Evolutionary conservation across 2,113 vertebrate species (phyloP).

Genomic region (Empidonax traillii): DNA sequence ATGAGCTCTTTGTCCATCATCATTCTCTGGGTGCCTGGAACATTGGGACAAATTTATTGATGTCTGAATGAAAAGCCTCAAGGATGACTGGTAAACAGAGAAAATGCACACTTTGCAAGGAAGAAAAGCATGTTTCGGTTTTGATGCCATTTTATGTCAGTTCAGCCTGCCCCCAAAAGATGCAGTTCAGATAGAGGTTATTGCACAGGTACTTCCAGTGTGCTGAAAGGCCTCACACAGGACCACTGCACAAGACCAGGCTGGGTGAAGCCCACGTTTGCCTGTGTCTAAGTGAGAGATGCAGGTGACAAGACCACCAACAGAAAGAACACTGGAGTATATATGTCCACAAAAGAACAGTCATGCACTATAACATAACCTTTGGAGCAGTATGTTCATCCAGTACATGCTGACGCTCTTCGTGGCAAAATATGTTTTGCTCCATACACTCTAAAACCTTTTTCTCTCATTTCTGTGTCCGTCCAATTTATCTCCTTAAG

Average conservation of each 20-base stretch:
- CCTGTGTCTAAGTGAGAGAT: neutral
- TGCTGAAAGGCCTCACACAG: rapidly evolving
- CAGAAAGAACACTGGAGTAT: neutral
- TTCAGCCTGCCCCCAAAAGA: rapidly evolving
- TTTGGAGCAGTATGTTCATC: neutral
- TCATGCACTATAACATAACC: neutral
- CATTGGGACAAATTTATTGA: neutral
- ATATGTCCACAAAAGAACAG: rapidly evolving
- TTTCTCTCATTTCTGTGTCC: neutral
- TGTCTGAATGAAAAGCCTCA: neutral
- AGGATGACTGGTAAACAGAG: neutral
- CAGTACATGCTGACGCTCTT: neutral
- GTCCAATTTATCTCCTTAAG: neutral
- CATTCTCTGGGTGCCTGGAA: neutral
- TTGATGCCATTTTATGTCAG: neutral
- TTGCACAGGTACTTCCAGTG: neutral
- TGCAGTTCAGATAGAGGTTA: neutral
- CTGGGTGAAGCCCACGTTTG: neutral
- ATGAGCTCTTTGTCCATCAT: neutral
- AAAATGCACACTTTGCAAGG: neutral
- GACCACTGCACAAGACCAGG: neutral
- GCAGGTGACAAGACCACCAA: neutral
- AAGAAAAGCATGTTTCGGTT: neutral
- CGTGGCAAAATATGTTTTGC: neutral
- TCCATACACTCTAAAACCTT: neutral